Evolutionary conservation across 2,888 invertebrate genomes (phyloP).

Genomic region (Lycaena phlaeas): DNA sequence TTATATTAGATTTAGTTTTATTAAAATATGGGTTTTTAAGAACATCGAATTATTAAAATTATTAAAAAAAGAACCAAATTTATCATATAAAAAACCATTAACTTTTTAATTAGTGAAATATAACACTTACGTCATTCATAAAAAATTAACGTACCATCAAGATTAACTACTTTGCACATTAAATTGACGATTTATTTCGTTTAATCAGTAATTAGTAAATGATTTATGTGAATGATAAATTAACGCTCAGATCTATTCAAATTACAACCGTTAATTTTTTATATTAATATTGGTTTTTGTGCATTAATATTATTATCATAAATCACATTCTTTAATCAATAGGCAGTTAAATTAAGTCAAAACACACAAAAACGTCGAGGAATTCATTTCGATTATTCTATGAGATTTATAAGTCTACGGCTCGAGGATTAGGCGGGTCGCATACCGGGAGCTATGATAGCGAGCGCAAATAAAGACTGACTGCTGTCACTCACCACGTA

Average conservation of each 20-base stretch:
- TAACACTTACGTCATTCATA: conserved; percentile 12
- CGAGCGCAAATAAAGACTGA: conserved; percentile 53
- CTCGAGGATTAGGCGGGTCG: conserved; percentile 42
- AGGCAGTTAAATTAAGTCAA: background rate
- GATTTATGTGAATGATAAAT: conserved; percentile 7
- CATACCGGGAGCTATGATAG: conserved; percentile 61
- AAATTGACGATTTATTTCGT: conserved; percentile 6
- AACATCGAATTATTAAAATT: too few species aligned
- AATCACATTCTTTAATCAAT: background rate
- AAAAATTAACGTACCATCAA: conserved; percentile 10
- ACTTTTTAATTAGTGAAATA: conserved; percentile 9
- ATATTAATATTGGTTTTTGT: too few species aligned
- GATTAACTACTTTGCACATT: conserved; percentile 9
- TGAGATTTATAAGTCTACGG: conserved; percentile 36
- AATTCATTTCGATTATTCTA: conserved; percentile 25
- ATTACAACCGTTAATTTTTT: too few species aligned
- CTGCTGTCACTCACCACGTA: conserved; percentile 46
- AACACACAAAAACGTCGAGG: background rate
- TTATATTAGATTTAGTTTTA: too few species aligned
- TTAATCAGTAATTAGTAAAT: conserved; percentile 9
- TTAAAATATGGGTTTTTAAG: too few species aligned
- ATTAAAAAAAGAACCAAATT: too few species aligned
- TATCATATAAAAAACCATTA: conserved; percentile 3
- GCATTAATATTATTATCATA: too few species aligned
- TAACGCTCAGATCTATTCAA: background rate